Conservation (phyloP, 2,797 vertebrate species). For the Tragelaphus oryx region DNA sequence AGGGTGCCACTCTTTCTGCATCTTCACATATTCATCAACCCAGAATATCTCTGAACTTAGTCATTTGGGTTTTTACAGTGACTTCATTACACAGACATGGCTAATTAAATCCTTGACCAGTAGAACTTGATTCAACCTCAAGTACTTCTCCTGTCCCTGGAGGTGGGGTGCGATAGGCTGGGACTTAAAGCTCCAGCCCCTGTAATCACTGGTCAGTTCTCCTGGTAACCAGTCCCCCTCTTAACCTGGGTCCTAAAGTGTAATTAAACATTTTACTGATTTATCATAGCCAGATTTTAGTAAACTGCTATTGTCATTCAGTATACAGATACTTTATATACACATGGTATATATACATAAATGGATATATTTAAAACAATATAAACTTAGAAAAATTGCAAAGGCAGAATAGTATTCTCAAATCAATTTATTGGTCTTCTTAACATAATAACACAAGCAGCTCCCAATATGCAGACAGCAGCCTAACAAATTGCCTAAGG, state of each 20-base stretch:
- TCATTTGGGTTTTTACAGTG: background rate
- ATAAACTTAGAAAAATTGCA: background rate
- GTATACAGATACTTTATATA: background rate
- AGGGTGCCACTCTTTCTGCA: background rate
- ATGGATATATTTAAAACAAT: background rate
- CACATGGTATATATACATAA: background rate
- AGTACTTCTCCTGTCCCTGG: no score
- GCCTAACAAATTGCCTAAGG: background rate
- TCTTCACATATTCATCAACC: background rate
- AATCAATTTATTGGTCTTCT: background rate
- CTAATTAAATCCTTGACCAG: background rate
- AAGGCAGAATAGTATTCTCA: background rate
- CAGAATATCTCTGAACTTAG: background rate
- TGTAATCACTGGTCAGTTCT: background rate
- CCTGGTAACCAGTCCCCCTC: background rate
- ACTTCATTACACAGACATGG: background rate
- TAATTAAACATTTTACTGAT: background rate
- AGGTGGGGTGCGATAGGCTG: background rate
- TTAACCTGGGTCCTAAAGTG: background rate
- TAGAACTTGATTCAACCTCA: no score
- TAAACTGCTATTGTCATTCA: background rate
- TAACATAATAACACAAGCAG: background rate
- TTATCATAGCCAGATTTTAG: background rate
- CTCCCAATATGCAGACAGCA: background rate
- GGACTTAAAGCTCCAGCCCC: background rate